Conservation (phyloP, 2,797 vertebrate genomes). For the Periophthalmus magnuspinnatus region DNA sequence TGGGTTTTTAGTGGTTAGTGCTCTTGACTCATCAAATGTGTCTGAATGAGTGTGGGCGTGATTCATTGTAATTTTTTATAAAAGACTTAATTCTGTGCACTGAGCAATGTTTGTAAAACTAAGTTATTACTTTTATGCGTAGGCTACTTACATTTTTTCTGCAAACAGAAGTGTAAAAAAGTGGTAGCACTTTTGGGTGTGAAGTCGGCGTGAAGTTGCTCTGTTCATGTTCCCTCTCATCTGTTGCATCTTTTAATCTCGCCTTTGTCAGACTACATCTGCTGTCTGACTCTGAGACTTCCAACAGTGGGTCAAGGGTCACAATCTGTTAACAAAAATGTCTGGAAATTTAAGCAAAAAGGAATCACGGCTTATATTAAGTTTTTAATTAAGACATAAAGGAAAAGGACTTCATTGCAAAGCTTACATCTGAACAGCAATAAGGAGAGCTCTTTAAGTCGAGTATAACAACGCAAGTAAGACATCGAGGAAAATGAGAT, state of each 20-base stretch:
- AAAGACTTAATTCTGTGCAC: neutral
- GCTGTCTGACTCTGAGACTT: slow-evolving; percentile 32
- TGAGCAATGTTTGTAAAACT: neutral
- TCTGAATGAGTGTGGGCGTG: slow-evolving; percentile 35
- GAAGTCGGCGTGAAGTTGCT: slow-evolving; percentile 40
- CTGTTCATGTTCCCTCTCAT: slow-evolving; percentile 23
- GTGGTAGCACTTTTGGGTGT: slow-evolving; percentile 37
- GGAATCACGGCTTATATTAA: slow-evolving; percentile 6
- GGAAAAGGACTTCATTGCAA: neutral
- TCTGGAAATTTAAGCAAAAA: slow-evolving; percentile 26
- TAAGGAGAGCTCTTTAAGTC: slow-evolving; percentile 11
- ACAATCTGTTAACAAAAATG: slow-evolving; percentile 34
- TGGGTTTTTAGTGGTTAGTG: neutral
- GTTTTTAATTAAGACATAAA: slow-evolving; percentile 10
- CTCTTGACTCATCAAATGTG: neutral
- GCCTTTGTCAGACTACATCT: slow-evolving; percentile 29
- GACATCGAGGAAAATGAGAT: slow-evolving; percentile 22
- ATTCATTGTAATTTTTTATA: slow-evolving; percentile 1
- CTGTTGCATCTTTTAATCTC: slow-evolving; percentile 30
- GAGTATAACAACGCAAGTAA: slow-evolving; percentile 6
- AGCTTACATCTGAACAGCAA: slow-evolving; percentile 4
- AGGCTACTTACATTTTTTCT: neutral
- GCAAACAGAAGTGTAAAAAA: neutral
- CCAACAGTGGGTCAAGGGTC: slow-evolving; percentile 12
- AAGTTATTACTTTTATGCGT: neutral